phyloP scores from a whole-genome alignment of 2,113 vertebrate genomes.

The Elaphurus davidianus region DNA sequence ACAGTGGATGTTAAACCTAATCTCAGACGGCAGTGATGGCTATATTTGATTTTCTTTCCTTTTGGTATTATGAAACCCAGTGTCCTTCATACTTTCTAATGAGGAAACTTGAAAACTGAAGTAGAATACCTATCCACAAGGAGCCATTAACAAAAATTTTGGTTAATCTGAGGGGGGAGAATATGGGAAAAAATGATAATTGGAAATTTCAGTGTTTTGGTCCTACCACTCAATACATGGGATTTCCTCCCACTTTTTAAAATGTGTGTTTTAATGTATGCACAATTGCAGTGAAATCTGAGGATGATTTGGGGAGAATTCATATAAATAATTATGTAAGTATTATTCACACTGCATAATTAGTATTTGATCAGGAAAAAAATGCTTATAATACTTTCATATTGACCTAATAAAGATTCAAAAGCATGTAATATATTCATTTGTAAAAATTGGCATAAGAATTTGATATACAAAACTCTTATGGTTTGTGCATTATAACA shows the following conservation, averaged over 20 bases:
- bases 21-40: not conserved
- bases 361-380: not conserved
- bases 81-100: accelerated
- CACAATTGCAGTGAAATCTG: not conserved
- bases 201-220: not conserved
- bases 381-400: not conserved
- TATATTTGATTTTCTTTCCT: not conserved
- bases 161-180: not conserved
- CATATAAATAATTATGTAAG: not conserved
- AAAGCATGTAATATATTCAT: not conserved
- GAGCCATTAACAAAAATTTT: not conserved
- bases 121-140: not conserved
- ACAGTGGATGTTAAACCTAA: not conserved
- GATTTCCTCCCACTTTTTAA: not conserved
- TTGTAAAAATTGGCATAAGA: not conserved
- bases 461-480: not conserved
- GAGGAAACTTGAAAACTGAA: not conserved
- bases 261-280: not conserved
- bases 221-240: not conserved
- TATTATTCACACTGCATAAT: not conserved
- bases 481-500: not conserved
- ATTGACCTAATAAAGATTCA: not conserved
- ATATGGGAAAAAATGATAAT: not conserved
- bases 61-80: not conserved
- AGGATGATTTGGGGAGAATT: not conserved